Conservation (phyloP, 2,113 vertebrate species). For the Gasterosteus nipponicus region DNA sequence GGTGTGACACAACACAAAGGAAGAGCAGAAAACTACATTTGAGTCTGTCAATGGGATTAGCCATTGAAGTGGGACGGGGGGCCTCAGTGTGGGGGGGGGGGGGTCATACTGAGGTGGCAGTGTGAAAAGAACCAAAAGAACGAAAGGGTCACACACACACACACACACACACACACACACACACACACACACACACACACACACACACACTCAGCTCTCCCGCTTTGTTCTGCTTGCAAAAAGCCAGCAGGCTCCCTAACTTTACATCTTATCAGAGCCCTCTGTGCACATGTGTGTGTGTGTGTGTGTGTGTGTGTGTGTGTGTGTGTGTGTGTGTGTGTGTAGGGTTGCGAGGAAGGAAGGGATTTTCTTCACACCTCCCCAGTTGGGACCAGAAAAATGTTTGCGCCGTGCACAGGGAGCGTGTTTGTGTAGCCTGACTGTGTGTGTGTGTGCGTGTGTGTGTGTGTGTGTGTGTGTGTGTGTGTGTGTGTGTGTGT, state of each 20-base stretch:
- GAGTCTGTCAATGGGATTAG: conserved; percentile 37
- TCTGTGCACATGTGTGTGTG: conserved; percentile 20
- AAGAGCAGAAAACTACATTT: conserved; percentile 16
- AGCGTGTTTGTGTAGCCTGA: not conserved
- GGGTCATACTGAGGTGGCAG: conserved; percentile 24
- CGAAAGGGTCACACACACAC: conserved; percentile 13
- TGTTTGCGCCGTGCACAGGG: conserved; percentile 6
- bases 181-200: not conserved
- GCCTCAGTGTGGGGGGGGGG: not conserved
- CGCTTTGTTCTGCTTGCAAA: conserved; percentile 31
- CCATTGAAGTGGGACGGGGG: conserved; percentile 22
- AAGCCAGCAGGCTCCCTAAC: conserved; percentile 30
- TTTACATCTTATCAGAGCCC: conserved; percentile 45
- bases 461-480: conserved; percentile 8
- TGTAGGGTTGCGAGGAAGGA: conserved; percentile 36
- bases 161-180: conserved; percentile 9
- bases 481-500: not conserved
- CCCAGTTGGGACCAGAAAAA: conserved; percentile 43
- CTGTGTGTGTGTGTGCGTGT: not conserved
- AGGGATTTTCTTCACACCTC: conserved; percentile 57
- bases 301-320: not conserved
- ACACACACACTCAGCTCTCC: not conserved
- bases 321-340: conserved; percentile 27
- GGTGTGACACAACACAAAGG: conserved; percentile 3
- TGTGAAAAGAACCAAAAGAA: conserved; percentile 15